Conservation (phyloP, 2,797 vertebrate species). For the Eutrigla gurnardus region DNA sequence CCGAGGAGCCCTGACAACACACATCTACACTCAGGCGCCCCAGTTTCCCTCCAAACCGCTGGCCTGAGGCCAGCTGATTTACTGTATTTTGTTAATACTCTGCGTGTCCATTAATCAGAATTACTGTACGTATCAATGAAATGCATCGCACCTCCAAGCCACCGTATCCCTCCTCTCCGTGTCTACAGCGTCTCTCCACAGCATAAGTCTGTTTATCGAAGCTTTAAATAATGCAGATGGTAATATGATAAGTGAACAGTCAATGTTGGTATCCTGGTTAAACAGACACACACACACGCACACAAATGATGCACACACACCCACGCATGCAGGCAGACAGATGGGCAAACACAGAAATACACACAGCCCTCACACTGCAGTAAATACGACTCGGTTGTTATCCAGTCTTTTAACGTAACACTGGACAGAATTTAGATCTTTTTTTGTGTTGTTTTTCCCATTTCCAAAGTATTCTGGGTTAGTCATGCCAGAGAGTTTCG, state of each 20-base stretch:
- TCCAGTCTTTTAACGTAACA: slow-evolving; percentile 49
- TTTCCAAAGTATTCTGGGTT: slow-evolving; percentile 66
- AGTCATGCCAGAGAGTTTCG: slow-evolving; percentile 71
- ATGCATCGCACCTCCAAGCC: slow-evolving; percentile 24
- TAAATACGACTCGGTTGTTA: slow-evolving; percentile 36
- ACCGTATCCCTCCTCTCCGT: slow-evolving; percentile 35
- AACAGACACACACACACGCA: slow-evolving; percentile 46
- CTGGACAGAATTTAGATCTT: slow-evolving; percentile 57
- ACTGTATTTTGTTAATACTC: slow-evolving; percentile 24
- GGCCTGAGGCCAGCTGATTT: not conserved
- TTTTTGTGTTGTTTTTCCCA: slow-evolving; percentile 26
- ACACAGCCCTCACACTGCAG: not conserved
- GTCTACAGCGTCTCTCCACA: slow-evolving; percentile 51
- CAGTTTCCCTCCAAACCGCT: not conserved
- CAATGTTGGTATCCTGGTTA: slow-evolving; percentile 74
- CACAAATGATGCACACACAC: slow-evolving; percentile 41
- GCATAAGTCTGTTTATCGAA: slow-evolving; percentile 75
- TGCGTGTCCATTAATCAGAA: slow-evolving; percentile 28
- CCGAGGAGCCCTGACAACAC: slow-evolving; percentile 1
- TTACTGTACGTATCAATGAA: slow-evolving; percentile 29
- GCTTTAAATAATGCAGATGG: slow-evolving; percentile 84
- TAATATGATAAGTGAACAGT: slow-evolving; percentile 81
- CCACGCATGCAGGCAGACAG: slow-evolving; percentile 17
- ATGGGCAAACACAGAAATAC: slow-evolving; percentile 7
- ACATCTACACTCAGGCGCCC: not conserved